phyloP scores from a whole-genome alignment of 1,140 invertebrate species.

The Tribolium castaneum region DNA sequence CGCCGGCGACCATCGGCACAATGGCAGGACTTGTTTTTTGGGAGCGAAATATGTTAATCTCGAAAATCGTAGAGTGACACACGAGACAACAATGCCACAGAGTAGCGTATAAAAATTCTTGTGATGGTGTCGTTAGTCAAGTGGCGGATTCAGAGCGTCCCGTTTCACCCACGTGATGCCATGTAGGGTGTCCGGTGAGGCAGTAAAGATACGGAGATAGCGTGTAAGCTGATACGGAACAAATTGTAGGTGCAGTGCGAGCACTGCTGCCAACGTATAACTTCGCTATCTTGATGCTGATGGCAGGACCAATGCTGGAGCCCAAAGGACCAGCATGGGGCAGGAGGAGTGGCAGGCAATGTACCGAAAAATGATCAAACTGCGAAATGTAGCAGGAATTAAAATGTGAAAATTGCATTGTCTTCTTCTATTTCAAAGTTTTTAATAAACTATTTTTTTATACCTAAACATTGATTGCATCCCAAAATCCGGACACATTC shows the following conservation, averaged over 20 bases:
- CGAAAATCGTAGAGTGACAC: slow-evolving; percentile 39
- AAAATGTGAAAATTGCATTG: no score
- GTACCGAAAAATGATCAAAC: no score
- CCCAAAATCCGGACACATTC: no score
- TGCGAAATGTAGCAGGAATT: no score
- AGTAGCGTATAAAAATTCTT: slow-evolving; percentile 49
- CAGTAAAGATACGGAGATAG: slow-evolving; percentile 61
- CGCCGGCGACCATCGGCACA: background rate
- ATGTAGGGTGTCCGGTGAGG: slow-evolving; percentile 57
- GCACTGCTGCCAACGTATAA: slow-evolving; percentile 54
- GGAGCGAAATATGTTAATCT: slow-evolving; percentile 42
- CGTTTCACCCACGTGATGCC: slow-evolving; percentile 55
- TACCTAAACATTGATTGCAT: no score
- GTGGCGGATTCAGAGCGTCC: slow-evolving; percentile 50
- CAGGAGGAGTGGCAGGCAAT: background rate
- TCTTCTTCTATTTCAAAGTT: no score
- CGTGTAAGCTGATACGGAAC: slow-evolving; percentile 61
- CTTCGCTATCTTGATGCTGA: slow-evolving; percentile 55
- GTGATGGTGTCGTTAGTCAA: slow-evolving; percentile 48
- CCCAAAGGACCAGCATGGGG: slow-evolving; percentile 47
- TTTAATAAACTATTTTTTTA: no score
- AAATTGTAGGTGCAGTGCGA: slow-evolving; percentile 61
- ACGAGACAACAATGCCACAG: slow-evolving; percentile 41
- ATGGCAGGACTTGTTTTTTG: background rate
- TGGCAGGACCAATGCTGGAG: background rate